Conservation (phyloP, 2,888 invertebrate genomes). For the Drosophila tripunctata region DNA sequence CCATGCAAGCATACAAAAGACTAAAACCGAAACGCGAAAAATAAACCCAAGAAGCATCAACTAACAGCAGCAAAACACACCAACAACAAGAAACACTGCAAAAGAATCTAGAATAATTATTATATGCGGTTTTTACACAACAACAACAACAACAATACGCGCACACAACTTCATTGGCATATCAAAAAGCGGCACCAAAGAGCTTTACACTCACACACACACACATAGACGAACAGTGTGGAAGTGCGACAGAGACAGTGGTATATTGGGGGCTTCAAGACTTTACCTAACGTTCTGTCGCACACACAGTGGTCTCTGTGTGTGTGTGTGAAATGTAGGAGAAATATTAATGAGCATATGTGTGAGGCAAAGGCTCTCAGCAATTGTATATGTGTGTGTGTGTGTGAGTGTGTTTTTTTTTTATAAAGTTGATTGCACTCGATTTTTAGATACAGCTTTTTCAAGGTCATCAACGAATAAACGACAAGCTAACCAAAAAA, state of each 20-base stretch:
- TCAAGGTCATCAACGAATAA: conserved; percentile 83
- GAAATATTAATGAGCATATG: conserved; percentile 64
- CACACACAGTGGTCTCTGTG: conserved; percentile 25
- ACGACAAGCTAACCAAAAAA: conserved; percentile 67
- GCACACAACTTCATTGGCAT: conserved; percentile 31
- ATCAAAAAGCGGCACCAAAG: conserved; percentile 28
- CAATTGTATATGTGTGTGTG: conserved; percentile 27
- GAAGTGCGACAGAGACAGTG: conserved; percentile 25
- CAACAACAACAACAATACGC: conserved; percentile 25
- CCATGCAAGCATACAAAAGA: conserved; percentile 28
- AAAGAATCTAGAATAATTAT: conserved; percentile 73
- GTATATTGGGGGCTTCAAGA: conserved; percentile 59
- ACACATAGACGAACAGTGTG: conserved; percentile 5
- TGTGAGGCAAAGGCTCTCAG: conserved; percentile 46
- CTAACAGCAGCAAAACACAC: conserved; percentile 27
- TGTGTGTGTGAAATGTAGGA: conserved; percentile 60
- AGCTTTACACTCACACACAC: conserved; percentile 9
- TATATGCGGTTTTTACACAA: conserved; percentile 55
- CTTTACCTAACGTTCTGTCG: conserved; percentile 64
- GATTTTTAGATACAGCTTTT: conserved; percentile 84
- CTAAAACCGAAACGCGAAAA: conserved; percentile 34
- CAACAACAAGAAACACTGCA: conserved; percentile 16
- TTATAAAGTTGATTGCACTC: conserved; percentile 84
- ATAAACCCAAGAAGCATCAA: conserved; percentile 23
- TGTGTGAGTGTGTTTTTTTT: conserved; percentile 55